These are phyloP conservation scores for Heliangelus exortis DNA, from an alignment of 2,797 vertebrate species.

Conservation along the genomic window DNA sequence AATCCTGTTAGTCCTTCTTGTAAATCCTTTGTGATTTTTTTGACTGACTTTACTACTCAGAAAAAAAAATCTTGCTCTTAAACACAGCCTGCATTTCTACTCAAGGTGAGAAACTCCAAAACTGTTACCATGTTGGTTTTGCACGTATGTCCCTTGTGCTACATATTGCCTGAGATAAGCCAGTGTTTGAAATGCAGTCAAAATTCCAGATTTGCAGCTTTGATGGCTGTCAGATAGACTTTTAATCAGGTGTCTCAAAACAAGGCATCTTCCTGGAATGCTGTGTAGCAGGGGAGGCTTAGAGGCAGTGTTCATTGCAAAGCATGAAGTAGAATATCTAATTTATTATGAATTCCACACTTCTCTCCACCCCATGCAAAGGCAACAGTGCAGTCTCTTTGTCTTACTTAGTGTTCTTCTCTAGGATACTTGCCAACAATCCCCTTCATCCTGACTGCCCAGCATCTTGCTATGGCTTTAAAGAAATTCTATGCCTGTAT, in stretches of 20 bases:
- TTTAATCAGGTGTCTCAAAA: background rate
- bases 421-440: background rate
- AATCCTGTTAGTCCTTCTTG: background rate
- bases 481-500: background rate
- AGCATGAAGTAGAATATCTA: background rate
- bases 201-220: background rate
- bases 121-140: background rate
- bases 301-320: background rate
- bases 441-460: background rate
- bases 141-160: background rate
- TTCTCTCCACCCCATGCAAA: background rate
- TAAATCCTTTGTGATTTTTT: background rate
- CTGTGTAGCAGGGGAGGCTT: background rate
- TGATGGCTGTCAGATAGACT: background rate
- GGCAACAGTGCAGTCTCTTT: background rate
- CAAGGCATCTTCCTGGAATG: background rate
- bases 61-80: background rate
- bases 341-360: background rate
- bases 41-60: background rate
- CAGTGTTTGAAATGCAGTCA: background rate
- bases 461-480: background rate
- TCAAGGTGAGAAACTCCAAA: background rate
- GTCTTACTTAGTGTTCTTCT: background rate
- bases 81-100: background rate
- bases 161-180: background rate